Base-by-base conservation (phyloP, 2,888 invertebrate species). In the Chydorus sphaericus region DNA sequence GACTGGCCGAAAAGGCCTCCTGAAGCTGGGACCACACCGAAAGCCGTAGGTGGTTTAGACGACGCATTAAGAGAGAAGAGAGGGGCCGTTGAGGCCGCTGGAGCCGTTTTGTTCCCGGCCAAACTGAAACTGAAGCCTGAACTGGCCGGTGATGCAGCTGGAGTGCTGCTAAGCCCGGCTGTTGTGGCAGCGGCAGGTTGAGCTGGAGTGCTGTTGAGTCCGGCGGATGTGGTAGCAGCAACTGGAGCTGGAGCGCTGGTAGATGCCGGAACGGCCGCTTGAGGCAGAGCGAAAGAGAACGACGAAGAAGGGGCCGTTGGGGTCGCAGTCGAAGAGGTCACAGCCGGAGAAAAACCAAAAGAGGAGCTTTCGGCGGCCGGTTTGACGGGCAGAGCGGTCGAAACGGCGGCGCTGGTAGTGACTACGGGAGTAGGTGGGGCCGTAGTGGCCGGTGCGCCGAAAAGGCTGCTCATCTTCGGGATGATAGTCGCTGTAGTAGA, bases 41-140 rank as follows among this genome's bases (percentile, higher is more conserved):
- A 44, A 20, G 31, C 28, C 29, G 28, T 16, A 8, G 54, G 30
- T 16, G 39, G 11, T 33, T 44, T 44, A 14, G 23, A 26, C 18
- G 44, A 26, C 10, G 44, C 5, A 26, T 23, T 44, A 11, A 44
- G 28, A 8, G 44, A 44, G 44, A 44, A 44, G 26, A 44, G n/a
- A 31, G 39, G 8, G 20, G 56, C 14, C 14, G 49, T n/a, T n/a
- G 56, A 38, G 10, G 39, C 44, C 11, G 36, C n/a, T n/a, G n/a
- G n/a, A n/a, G n/a, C n/a, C n/a, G n/a, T n/a, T n/a, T n/a, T n/a
- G n/a, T 3, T 26, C 28, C 28, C n/a, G n/a, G 44, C 44, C 44
- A 44, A 14, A 23, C 54, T 58, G 29, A 56, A 56, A 14, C 56
- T 28, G 33, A 55, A 59, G 16, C 20, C 36, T 48, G 57, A 18